Conservation (phyloP, 1,140 invertebrate genomes). For the Neuroterus valhalla region DNA sequence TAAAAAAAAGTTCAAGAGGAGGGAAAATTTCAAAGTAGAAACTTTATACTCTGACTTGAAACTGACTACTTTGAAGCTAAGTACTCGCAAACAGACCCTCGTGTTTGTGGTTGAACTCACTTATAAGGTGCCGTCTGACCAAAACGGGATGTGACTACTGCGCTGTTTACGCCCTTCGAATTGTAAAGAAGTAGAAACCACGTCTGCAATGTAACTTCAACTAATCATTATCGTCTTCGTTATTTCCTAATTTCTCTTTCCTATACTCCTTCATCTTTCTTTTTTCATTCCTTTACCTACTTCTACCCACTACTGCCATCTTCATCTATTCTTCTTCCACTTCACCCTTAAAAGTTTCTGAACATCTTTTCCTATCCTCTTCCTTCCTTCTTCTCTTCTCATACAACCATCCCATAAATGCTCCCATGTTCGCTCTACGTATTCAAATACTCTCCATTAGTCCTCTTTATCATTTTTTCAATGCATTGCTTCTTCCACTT, state of each 20-base stretch:
- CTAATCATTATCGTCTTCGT: background rate
- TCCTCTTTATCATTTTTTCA: too few species aligned
- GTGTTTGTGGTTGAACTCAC: slow-evolving; percentile 13
- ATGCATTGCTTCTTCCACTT: too few species aligned
- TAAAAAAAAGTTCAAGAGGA: too few species aligned
- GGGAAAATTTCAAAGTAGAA: background rate
- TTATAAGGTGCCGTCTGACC: slow-evolving; percentile 9
- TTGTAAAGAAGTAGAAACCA: slow-evolving; percentile 17
- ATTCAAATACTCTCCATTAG: too few species aligned
- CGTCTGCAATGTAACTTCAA: background rate
- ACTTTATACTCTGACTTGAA: background rate
- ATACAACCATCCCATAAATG: too few species aligned
- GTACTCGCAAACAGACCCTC: slow-evolving; percentile 6
- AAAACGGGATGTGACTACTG: background rate
- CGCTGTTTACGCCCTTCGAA: background rate
- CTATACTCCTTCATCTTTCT: background rate
- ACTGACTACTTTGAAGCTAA: slow-evolving; percentile 9
- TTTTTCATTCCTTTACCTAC: too few species aligned
- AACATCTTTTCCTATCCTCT: too few species aligned
- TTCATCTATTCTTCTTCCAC: too few species aligned
- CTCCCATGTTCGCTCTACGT: too few species aligned
- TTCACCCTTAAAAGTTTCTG: too few species aligned
- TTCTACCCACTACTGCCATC: too few species aligned
- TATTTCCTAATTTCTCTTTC: background rate
- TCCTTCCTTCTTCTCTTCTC: too few species aligned